A percentile compares a stretch with the other conserved stretches of the same genome.
phyloP scores from a whole-genome alignment of 2,888 invertebrate genomes.

The Petrolisthes cinctipes region DNA sequence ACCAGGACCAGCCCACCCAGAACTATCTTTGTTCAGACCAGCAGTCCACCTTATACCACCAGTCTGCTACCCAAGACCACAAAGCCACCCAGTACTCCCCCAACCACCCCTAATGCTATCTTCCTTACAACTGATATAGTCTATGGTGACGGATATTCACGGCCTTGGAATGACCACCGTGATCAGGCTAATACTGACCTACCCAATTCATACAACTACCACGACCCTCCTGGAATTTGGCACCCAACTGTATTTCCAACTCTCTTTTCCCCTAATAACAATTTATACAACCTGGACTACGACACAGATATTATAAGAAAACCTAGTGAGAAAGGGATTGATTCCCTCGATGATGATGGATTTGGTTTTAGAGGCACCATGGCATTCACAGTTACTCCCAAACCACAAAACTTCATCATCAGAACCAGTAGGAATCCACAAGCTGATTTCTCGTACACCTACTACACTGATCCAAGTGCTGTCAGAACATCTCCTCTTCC shows the following conservation, averaged over 20 bases:
- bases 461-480: conserved; percentile 14
- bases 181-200: not conserved
- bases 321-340: not conserved
- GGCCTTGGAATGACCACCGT: not conserved
- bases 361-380: not conserved
- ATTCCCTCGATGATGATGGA: not conserved
- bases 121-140: conserved; percentile 18
- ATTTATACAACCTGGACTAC: not conserved
- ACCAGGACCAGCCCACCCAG: no score
- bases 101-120: not conserved
- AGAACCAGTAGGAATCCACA: not conserved
- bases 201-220: not conserved
- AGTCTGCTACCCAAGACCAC: not conserved
- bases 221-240: not conserved
- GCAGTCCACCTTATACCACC: no score
- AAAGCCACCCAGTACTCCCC: not conserved
- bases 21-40: no score
- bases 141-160: conserved; percentile 20
- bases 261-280: not conserved
- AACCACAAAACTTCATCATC: not conserved
- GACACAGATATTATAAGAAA: not conserved
- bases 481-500: conserved; percentile 35
- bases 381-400: not conserved
- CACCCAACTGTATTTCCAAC: not conserved
- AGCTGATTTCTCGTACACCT: conserved; percentile 5